Conservation (phyloP, 2,113 vertebrate genomes). For the Phrynosoma blainvillii region DNA sequence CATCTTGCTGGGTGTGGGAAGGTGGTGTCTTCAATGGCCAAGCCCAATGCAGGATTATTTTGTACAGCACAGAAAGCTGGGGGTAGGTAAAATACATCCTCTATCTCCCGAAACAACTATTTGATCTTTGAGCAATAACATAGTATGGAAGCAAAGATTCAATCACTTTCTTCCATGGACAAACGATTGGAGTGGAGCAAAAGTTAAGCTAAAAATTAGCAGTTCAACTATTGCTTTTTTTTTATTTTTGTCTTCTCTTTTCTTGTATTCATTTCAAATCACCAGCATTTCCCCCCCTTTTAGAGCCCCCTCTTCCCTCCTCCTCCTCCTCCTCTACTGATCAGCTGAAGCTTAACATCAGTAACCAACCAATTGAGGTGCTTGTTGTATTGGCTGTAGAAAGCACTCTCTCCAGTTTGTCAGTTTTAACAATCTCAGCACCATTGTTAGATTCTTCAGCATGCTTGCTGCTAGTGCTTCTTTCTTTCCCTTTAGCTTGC, state of each 20-base stretch:
- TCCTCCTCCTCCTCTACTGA: not conserved
- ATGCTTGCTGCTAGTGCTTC: slow-evolving; percentile 37
- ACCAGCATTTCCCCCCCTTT: not conserved
- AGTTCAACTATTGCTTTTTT: not conserved
- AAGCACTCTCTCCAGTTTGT: slow-evolving; percentile 43
- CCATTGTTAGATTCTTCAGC: slow-evolving; percentile 61
- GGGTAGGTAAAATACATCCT: not conserved
- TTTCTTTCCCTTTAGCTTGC: slow-evolving; percentile 47
- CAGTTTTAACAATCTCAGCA: slow-evolving; percentile 58
- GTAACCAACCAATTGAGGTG: slow-evolving; percentile 52
- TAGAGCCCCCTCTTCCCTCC: not conserved
- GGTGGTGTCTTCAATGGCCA: slow-evolving; percentile 52
- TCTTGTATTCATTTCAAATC: not conserved
- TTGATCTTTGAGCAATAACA: not conserved
- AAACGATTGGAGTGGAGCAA: not conserved
- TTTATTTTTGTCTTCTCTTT: not conserved
- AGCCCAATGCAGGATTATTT: slow-evolving; percentile 33
- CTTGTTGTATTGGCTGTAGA: slow-evolving; percentile 54
- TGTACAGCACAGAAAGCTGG: not conserved
- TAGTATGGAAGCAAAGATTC: not conserved
- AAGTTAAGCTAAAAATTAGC: not conserved
- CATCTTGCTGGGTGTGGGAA: slow-evolving; percentile 42
- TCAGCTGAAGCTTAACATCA: slow-evolving; percentile 42
- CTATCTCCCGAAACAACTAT: slow-evolving; percentile 18
- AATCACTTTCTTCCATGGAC: not conserved